A percentile compares a stretch with the other conserved stretches of the same genome.
Conservation (phyloP, 2,113 vertebrate species). For the Martes martes region DNA sequence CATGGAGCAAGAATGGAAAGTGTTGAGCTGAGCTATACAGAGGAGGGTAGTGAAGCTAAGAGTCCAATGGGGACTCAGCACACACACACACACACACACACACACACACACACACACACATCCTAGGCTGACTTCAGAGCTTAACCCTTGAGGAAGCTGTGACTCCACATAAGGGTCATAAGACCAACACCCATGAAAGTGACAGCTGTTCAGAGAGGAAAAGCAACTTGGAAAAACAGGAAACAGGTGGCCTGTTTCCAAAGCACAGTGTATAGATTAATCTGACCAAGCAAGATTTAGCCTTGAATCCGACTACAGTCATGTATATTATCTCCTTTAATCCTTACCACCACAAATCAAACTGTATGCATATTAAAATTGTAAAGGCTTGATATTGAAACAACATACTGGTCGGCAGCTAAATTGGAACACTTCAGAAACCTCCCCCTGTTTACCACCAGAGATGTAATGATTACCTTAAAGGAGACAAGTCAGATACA, state of each 20-base stretch:
- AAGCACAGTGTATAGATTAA: neutral
- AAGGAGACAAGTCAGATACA: neutral
- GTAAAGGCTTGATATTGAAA: neutral
- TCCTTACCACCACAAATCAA: neutral
- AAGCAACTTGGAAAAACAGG: slow-evolving; percentile 58
- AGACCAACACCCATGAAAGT: neutral
- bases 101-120: neutral
- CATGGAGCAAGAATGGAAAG: neutral
- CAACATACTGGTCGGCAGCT: neutral
- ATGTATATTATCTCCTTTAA: neutral
- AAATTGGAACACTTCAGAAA: neutral
- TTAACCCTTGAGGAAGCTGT: neutral
- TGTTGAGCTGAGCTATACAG: neutral
- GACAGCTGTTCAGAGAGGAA: slow-evolving; percentile 48
- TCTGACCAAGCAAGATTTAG: neutral
- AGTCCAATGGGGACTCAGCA: fast-evolving
- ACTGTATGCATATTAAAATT: neutral
- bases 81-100: too few relatives aligned
- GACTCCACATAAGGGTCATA: neutral
- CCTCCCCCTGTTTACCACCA: neutral
- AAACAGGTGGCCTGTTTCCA: slow-evolving; percentile 47
- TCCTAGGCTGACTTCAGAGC: neutral
- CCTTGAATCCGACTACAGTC: neutral
- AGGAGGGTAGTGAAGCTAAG: neutral
- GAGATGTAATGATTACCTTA: neutral